These are phyloP conservation scores for Stomorhina lunata DNA, from an alignment of 2,888 invertebrate species.

Conservation along the genomic window DNA sequence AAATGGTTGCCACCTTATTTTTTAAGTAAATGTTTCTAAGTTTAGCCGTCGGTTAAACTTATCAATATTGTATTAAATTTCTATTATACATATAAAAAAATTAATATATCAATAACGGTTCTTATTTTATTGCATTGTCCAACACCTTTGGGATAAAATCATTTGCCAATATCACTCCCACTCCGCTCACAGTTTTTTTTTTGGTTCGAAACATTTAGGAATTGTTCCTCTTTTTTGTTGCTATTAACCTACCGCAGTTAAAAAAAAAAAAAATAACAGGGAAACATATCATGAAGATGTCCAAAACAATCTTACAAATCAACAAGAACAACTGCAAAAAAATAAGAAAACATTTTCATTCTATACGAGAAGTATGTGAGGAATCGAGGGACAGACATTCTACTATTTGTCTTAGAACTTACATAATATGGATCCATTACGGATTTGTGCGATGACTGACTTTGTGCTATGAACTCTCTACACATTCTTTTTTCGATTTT, in stretches of 20 bases:
- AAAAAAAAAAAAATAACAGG: slow-evolving; percentile 8
- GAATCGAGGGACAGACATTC: slow-evolving; percentile 1
- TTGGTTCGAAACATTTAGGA: slow-evolving; percentile 52
- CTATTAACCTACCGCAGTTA: slow-evolving; percentile 62
- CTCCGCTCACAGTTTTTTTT: too few relatives aligned
- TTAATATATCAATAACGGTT: slow-evolving; percentile 23
- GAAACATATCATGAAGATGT: slow-evolving; percentile 64
- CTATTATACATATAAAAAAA: too few relatives aligned
- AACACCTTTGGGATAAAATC: slow-evolving; percentile 43
- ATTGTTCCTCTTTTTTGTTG: slow-evolving; percentile 9
- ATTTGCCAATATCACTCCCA: slow-evolving; percentile 21
- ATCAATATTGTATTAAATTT: too few relatives aligned
- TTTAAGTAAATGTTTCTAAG: too few relatives aligned
- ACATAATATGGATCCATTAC: slow-evolving; percentile 49
- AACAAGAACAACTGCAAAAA: slow-evolving; percentile 51
- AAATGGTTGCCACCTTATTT: too few relatives aligned
- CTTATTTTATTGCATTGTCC: background rate
- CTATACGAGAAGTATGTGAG: background rate
- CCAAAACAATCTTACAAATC: slow-evolving; percentile 64
- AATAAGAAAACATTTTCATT: background rate
- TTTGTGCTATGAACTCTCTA: slow-evolving; percentile 45
- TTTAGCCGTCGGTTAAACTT: too few relatives aligned
- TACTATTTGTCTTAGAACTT: slow-evolving; percentile 59
- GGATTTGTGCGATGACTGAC: slow-evolving; percentile 49
- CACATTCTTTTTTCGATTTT: slow-evolving; percentile 21